Base-by-base conservation (phyloP, 2,888 invertebrate genomes). In the Julus scandinavius region DNA sequence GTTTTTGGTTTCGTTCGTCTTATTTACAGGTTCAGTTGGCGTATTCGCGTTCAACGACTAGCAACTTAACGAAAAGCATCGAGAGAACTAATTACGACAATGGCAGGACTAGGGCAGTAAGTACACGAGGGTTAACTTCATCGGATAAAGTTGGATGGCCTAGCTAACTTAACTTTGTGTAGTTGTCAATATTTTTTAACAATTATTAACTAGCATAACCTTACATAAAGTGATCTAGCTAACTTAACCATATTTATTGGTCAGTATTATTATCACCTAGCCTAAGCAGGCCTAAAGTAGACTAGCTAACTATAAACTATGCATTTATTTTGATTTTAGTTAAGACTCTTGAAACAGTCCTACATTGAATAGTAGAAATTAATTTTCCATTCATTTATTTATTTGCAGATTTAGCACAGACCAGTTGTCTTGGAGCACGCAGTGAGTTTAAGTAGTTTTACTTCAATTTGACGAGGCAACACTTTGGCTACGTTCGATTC, bases 101-200 rank as follows among this genome's bases (percentile, higher is more conserved):
- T 88, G 88, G 88, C 88, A 40, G 88, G 88, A 80, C 84, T 88
- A 20, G 88, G 88, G 17, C 88, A 88, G 88, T 88, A 85, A 88
- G 88, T 88, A 85, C 1, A 13, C 13, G 11, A 13, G 3, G 11
- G 9, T 83, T 17, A 3, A 40, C n/a, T 13, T 20, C 4, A 15
- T 13, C 83, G n/a, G 3, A 40, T 4, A 29, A 29, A 29, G 29
- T 29, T 29, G 29, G 29, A 29, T 29, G 1, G 29, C 29, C 29
- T 29, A 29, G 29, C 29, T 29, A 29, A 29, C 29, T 29, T 83
- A 83, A 3, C 20, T 5, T 17, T 15, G 15, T 54, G 54, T 54
- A 54, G 4, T 13, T 17, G 4, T 54, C 50, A 13, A 50, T 50
- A 50, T 54, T 54, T 9, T 54, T 13, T 9, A 4, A 54, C 15